Evolutionary conservation across 2,113 vertebrate genomes (phyloP), one percentile per base, ranked within the genome.

Genomic region (Ammodytes marinus): DNA sequence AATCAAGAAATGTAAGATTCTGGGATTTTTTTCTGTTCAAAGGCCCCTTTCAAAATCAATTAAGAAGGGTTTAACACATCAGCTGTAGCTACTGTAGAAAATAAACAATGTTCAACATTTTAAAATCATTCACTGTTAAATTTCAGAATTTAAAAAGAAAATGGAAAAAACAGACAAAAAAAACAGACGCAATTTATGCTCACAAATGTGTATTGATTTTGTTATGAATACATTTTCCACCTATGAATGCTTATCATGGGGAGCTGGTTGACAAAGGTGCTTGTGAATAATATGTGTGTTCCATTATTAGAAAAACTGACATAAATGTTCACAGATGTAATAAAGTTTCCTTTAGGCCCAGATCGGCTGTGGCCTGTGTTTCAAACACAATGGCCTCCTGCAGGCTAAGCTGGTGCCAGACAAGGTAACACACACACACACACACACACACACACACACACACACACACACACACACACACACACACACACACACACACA

Each of bases 391-490:
- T 85, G 90, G 80, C 72, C 80, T 89, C 92, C 83, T 86, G 86
- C 80, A 79, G 84, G 65, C 87, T 91, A 88, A 94, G 91, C 91
- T 85, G 90, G 73, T 88, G 86, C 82, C 91, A 93, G 88, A 91
- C 91, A 89, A 86, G 87, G 88, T 86, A 87, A 87, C 84, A 83
- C 88, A 76, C 86, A 83, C 73, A 74, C 57, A 69, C 27, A 80
- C 68, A 63, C 70, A 80, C 69, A 78, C 39, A 86, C 61, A 83
- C 39, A 80, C 13, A 82, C 43, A 71, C 77, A 77, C 76, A 74
- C 63, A 70, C 71, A 55, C 40, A 17, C 80, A 42, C 71, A 72
- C 69, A 74, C 81, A 82, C 81, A 66, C 66, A 82, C 88, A 86
- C 76, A 80, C 57, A 84, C 27, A 27, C 27, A 27, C 27, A 27